A percentile compares a stretch with the other conserved stretches of the same genome.
phyloP scores from a whole-genome alignment of 2,888 invertebrate genomes.

The Callyntrura guangdongensis region DNA sequence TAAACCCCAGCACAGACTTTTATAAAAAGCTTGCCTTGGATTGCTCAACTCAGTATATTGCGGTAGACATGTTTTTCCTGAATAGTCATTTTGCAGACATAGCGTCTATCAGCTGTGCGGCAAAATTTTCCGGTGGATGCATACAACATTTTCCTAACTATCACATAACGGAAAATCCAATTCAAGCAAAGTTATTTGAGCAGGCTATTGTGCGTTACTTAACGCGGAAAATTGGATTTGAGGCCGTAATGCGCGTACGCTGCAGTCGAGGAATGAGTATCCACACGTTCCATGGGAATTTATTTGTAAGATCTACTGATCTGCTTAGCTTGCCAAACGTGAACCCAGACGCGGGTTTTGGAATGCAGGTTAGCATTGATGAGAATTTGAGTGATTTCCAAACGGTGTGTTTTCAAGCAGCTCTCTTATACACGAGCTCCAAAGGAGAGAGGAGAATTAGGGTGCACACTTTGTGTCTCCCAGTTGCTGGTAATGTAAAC shows the following conservation, averaged over 20 bases:
- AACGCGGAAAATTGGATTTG: conserved; percentile 98
- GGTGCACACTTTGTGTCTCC: conserved; percentile 98
- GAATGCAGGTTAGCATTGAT: conserved; percentile 98
- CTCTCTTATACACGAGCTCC: conserved; percentile 97
- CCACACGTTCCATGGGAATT: conserved; percentile 99
- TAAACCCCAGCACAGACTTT: conserved; percentile 99
- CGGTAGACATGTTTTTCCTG: conserved; percentile 97
- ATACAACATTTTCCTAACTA: conserved; percentile 95
- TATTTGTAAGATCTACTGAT: conserved; percentile 99
- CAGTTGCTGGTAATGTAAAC: conserved; percentile 93
- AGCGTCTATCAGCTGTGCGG: conserved; percentile 96
- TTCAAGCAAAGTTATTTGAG: conserved; percentile 91
- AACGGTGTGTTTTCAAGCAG: conserved; percentile 98
- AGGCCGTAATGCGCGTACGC: conserved; percentile 98
- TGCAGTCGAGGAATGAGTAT: conserved; percentile 97
- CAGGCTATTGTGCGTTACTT: conserved; percentile 94
- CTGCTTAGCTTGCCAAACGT: conserved; percentile 98
- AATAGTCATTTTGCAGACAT: conserved; percentile 98
- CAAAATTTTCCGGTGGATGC: conserved; percentile 97
- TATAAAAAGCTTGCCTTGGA: conserved; percentile 98
- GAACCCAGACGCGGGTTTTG: conserved; percentile 99
- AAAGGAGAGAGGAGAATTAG: conserved; percentile 98
- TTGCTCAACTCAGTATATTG: conserved; percentile 98
- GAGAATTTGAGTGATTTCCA: conserved; percentile 95
- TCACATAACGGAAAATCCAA: conserved; percentile 87